Evolutionary conservation across 2,888 invertebrate species (phyloP).

Genomic region (Scelioninae gen. 2): DNA sequence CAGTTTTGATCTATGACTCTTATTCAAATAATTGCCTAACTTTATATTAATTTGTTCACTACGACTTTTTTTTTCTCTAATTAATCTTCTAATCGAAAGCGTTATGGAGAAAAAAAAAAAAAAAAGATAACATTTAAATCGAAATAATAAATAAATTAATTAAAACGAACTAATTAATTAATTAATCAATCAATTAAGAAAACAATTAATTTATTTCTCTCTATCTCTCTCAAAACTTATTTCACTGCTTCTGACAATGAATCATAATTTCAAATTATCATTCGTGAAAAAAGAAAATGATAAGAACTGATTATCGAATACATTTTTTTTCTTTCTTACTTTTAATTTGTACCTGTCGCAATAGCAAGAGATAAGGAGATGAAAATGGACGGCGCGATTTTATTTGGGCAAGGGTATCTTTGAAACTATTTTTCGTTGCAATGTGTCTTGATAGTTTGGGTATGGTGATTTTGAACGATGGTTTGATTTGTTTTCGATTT

Average conservation of each 20-base stretch:
- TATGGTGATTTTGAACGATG: constrained; percentile 8
- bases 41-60: constrained; percentile 61
- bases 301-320: constrained; percentile 47
- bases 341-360: constrained; percentile 40
- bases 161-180: constrained; percentile 3
- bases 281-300: constrained; percentile 44
- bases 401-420: constrained; percentile 8
- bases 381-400: constrained; percentile 28
- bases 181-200: constrained; percentile 24
- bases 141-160: constrained; percentile 12
- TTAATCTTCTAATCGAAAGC: constrained; percentile 14
- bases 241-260: constrained; percentile 50
- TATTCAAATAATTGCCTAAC: constrained; percentile 68
- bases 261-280: constrained; percentile 42
- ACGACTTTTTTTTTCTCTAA: constrained; percentile 59
- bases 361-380: constrained; percentile 48
- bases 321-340: constrained; percentile 29
- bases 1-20: constrained; percentile 73
- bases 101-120: background rate
- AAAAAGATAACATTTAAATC: constrained; percentile 5
- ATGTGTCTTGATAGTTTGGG: background rate
- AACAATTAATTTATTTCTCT: constrained; percentile 7
- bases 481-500: constrained; percentile 19
- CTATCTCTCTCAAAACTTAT: constrained; percentile 20
- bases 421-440: background rate